Evolutionary conservation across 2,888 invertebrate genomes (phyloP).

Genomic region (Erebia ligea): DNA sequence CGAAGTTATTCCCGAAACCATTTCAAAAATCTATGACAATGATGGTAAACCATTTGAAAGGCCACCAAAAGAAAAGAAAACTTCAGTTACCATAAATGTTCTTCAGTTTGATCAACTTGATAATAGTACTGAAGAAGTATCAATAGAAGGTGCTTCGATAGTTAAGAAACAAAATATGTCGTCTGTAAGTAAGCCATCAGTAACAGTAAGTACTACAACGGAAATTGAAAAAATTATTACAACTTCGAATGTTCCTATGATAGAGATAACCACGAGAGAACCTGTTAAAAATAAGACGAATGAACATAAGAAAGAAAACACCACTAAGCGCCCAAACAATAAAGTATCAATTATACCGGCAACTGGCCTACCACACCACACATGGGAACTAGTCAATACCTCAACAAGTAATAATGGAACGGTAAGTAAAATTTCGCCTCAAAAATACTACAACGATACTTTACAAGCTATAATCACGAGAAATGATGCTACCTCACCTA

Average conservation of each 20-base stretch:
- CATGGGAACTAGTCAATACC: slow-evolving; percentile 85
- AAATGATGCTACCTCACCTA: slow-evolving; percentile 75
- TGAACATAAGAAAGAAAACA: slow-evolving; percentile 58
- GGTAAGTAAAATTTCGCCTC: slow-evolving; percentile 68
- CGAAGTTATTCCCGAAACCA: slow-evolving; percentile 56
- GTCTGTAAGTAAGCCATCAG: slow-evolving; percentile 40
- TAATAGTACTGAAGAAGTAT: slow-evolving; percentile 68
- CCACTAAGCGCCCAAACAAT: slow-evolving; percentile 72
- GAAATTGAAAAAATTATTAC: slow-evolving; percentile 36
- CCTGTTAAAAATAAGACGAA: slow-evolving; percentile 35
- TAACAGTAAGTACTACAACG: slow-evolving; percentile 42
- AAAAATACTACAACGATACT: slow-evolving; percentile 84
- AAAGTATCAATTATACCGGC: slow-evolving; percentile 77
- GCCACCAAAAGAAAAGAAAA: slow-evolving; percentile 77
- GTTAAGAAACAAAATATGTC: slow-evolving; percentile 64
- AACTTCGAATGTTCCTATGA: slow-evolving; percentile 41
- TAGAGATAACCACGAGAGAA: slow-evolving; percentile 31
- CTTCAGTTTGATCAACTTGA: slow-evolving; percentile 63
- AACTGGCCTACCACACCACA: slow-evolving; percentile 66
- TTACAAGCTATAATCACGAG: slow-evolving; percentile 85
- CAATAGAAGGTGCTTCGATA: slow-evolving; percentile 75
- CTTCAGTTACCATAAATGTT: slow-evolving; percentile 72
- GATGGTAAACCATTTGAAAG: slow-evolving; percentile 72
- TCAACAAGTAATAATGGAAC: slow-evolving; percentile 73
- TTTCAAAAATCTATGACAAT: slow-evolving; percentile 54